Base-by-base conservation (phyloP, 2,113 vertebrate species). In the Xenopus borealis region DNA sequence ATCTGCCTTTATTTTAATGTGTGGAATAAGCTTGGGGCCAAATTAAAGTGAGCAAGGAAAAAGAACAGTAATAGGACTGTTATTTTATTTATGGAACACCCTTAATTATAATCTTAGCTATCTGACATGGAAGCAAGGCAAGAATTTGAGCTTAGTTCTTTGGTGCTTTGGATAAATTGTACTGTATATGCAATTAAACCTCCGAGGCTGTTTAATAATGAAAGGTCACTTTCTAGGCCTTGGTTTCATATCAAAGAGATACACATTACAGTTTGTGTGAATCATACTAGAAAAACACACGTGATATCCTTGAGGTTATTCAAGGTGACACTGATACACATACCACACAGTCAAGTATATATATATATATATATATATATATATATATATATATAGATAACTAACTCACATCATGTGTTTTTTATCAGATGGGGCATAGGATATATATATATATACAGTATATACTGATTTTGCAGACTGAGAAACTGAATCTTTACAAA, bases 221-320 rank as follows among this genome's bases (percentile, higher is more conserved):
- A 62, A 33, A 68, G 72, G 65, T 69, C 72, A 18, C n/a, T 53
- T 75, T 68, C 16, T 20, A 16, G 40, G 45, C 40, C 58, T 67
- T 61, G 59, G 62, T 75, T 75, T 18, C 23, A 62, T 69, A 75
- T 75, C 72, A 75, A 75, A 75, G 72, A 68, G 27, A n/a, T 69
- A 50, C 44, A 52, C 57, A 12, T 61, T 66, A 19, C 19, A 13
- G 65, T 62, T 44, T 69, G 16, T 11, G 45, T 75, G 72, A 75
- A 69, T 75, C 72, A 75, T 68, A 45, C 45, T 40, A 62, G 30
- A 23, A 62, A 75, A 75, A 61, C 44, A 61, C 44, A 62, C 66
- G 52, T 44, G 72, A n/a, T 53, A 17, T 61, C 23, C 65, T 62
- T 12, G 62, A 62, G 72, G 72, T 75, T 69, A 69, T 69, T 40